Percentiles rank a stretch among this genome's conserved stretches.
Conservation (phyloP, 2,888 invertebrate species). For the Pristionchus entomophagus region DNA sequence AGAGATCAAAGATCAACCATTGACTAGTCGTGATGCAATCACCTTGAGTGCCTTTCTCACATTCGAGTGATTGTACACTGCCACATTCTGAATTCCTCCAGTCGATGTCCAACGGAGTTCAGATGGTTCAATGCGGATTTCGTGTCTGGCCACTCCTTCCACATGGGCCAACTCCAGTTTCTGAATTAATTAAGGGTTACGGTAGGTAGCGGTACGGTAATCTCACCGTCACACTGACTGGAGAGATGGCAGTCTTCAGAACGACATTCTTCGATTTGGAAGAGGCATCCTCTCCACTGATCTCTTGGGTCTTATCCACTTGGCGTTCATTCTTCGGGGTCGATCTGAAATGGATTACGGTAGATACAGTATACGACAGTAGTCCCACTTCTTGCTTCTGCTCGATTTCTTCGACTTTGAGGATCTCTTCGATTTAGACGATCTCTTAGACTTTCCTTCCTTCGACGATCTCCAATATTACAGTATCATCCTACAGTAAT, state of each 20-base stretch:
- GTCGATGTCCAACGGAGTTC: conserved; percentile 15
- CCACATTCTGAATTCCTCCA: conserved; percentile 14
- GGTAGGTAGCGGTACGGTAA: background rate
- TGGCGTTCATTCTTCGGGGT: conserved; percentile 13
- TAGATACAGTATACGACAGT: too few relatives aligned
- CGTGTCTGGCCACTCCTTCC: conserved; percentile 2
- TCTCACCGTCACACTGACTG: background rate
- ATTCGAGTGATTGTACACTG: conserved; percentile 21
- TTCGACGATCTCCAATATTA: background rate
- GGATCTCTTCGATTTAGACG: conserved; percentile 6
- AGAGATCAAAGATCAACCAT: too few relatives aligned
- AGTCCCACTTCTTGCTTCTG: conserved; percentile 15
- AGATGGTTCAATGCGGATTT: conserved; percentile 6
- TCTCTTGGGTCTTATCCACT: conserved; percentile 8
- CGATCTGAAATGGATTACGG: too few relatives aligned
- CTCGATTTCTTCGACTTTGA: conserved; percentile 4
- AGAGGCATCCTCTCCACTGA: background rate
- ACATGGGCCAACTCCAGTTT: conserved; percentile 15
- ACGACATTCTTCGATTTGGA: background rate
- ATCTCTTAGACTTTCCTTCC: too few relatives aligned
- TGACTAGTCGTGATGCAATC: too few relatives aligned
- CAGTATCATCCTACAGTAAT: background rate
- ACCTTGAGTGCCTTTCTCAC: conserved; percentile 14
- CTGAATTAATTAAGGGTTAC: background rate
- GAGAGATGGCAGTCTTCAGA: background rate